Evolutionary conservation across 2,888 invertebrate genomes (phyloP).

Genomic region (Lithophane semibrunnea): DNA sequence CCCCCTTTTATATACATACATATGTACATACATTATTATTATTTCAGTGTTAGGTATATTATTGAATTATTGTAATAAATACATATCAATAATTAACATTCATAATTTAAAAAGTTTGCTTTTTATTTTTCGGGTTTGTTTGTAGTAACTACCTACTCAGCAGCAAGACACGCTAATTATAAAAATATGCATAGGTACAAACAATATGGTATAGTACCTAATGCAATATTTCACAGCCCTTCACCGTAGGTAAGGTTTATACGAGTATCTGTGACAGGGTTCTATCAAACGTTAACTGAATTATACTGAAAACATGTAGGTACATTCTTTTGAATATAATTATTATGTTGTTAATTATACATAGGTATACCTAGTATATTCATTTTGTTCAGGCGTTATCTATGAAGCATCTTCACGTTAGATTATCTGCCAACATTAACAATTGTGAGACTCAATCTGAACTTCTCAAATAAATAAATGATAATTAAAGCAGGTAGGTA

Average conservation of each 20-base stretch:
- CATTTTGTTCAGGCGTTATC: neutral
- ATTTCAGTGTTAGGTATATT: too few relatives aligned
- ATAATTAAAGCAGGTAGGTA: neutral
- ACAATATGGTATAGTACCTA: neutral
- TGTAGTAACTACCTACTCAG: too few relatives aligned
- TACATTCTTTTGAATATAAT: too few relatives aligned
- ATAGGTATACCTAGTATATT: neutral
- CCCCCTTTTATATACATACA: too few relatives aligned
- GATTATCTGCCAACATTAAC: neutral
- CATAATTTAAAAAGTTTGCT: too few relatives aligned
- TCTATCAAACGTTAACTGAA: neutral
- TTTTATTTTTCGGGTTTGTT: neutral
- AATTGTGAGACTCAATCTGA: constrained; percentile 7
- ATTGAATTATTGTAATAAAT: too few relatives aligned
- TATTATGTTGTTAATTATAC: too few relatives aligned
- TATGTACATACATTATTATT: too few relatives aligned
- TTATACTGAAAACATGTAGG: neutral
- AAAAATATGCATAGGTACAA: neutral
- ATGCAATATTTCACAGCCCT: neutral
- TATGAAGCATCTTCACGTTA: constrained; percentile 3
- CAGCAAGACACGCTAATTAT: neutral
- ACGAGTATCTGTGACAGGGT: too few relatives aligned
- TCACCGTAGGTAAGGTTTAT: neutral
- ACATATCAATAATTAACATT: too few relatives aligned
- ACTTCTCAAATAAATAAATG: constrained; percentile 5